Evolutionary conservation across 2,113 vertebrate genomes (phyloP).

Genomic region (Melanotaenia duboulayi): DNA sequence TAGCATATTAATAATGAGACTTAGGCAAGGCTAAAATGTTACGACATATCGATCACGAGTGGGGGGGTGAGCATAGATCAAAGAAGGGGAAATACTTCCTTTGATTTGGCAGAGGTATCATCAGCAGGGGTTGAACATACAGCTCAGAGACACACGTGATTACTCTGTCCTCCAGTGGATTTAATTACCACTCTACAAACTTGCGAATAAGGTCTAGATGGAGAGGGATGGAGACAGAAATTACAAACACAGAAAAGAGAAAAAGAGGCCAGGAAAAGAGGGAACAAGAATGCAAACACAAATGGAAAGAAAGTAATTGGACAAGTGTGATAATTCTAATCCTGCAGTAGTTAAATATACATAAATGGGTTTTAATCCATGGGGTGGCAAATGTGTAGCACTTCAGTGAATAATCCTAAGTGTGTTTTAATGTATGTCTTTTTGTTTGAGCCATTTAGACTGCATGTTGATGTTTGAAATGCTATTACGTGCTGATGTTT

Average conservation of each 20-base stretch:
- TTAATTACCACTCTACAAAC: conserved; percentile 56
- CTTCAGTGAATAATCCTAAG: conserved; percentile 33
- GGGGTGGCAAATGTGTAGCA: conserved; percentile 32
- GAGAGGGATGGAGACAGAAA: neutral
- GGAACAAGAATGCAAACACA: conserved; percentile 46
- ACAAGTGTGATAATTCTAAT: conserved; percentile 65
- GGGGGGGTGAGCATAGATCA: conserved; percentile 4
- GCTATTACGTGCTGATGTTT: conserved; percentile 18
- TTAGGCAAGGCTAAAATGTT: conserved; percentile 32
- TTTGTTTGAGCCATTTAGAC: conserved; percentile 30
- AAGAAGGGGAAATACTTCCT: conserved; percentile 11
- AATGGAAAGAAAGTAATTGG: conserved; percentile 54
- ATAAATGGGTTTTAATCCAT: conserved; percentile 67
- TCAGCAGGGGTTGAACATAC: conserved; percentile 32
- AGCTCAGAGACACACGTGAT: conserved; percentile 38
- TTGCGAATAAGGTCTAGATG: conserved; percentile 36
- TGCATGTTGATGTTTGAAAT: conserved; percentile 33
- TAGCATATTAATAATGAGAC: conserved; percentile 55
- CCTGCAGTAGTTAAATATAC: conserved; percentile 59
- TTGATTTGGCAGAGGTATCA: conserved; percentile 34
- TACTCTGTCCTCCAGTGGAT: conserved; percentile 43
- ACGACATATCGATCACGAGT: conserved; percentile 42
- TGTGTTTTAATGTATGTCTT: conserved; percentile 58
- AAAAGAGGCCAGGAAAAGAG: neutral
- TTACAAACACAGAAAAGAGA: neutral